Evolutionary conservation across 1,140 invertebrate species (phyloP), one percentile per base, ranked within the genome.

Genomic region (Oedothorax gibbosus): DNA sequence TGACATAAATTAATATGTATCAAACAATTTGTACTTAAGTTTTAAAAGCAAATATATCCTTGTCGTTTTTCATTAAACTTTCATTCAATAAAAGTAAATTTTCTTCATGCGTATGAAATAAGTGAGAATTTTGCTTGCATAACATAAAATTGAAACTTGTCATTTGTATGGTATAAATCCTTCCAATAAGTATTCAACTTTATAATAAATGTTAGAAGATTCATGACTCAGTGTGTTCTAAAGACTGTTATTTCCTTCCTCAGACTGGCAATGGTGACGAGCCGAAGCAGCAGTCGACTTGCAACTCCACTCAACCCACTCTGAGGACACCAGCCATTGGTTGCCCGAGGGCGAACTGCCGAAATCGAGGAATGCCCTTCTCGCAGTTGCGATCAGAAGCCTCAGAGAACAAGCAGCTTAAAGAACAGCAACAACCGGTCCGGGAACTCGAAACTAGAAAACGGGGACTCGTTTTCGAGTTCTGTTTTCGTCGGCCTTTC

Each of bases 251-350:
- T 84, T 84, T 76, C 69, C 71, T 84, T 72, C 62, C 71, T 49
- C 62, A 76, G 81, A 76, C 56, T 75, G 69, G 72, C 56, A 51
- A 72, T 82, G 69, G 21, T 73, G 80, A 82, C 69, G 68, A 53
- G 35, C 60, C 53, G 79, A 82, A 51, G 80, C 71, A 75, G 50
- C 71, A 75, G 50, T 20, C 60, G 57, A 57, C 60, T 18, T 65
- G 62, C 81, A 76, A 66, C 81, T 84, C 81, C n/a, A 84, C 71
- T 83, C 81, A 83, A 83, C 81, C 71, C 71, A 84, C 81, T 84
- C 81, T 51, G 0, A 12, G 35, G 72, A 66, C 20, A 72, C 20
- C 51, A 72, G 49, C 76, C 68, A 84, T 84, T 84, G 81, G 81
- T 62, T 72, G 81, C 81, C 81, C 76, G 35, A 35, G 35, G 35